These are phyloP conservation scores for Poecilia wingei DNA, from an alignment of 2,797 vertebrate genomes.

Conservation along the genomic window DNA sequence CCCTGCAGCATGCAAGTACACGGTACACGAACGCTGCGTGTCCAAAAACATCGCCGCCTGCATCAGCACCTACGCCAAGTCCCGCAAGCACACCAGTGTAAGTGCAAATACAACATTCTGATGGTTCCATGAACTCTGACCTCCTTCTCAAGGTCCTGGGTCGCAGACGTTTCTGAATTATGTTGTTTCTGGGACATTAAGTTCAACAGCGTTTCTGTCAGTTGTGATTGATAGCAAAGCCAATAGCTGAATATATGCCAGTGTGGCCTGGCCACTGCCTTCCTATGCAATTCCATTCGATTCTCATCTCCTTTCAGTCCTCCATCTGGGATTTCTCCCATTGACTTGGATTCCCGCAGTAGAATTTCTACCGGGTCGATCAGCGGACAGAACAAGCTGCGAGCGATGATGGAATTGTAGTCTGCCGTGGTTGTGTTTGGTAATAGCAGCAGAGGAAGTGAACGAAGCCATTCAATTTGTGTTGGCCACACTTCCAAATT, in stretches of 20 bases:
- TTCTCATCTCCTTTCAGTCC: too few species aligned
- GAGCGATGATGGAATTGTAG: too few species aligned
- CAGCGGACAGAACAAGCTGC: too few species aligned
- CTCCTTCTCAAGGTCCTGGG: background rate
- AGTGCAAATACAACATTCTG: constrained; percentile 62
- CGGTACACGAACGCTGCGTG: constrained; percentile 92
- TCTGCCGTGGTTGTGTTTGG: too few species aligned
- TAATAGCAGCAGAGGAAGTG: too few species aligned
- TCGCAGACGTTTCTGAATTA: background rate
- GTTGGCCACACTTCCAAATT: too few species aligned
- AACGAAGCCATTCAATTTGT: too few species aligned
- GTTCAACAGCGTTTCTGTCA: background rate
- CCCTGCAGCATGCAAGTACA: constrained; percentile 93
- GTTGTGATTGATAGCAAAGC: background rate
- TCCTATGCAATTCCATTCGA: too few species aligned
- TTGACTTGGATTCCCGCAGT: too few species aligned
- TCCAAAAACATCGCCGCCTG: constrained; percentile 92
- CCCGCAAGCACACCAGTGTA: constrained; percentile 88
- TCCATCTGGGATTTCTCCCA: too few species aligned
- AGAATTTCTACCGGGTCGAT: too few species aligned
- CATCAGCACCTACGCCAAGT: constrained; percentile 93
- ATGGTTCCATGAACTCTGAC: background rate
- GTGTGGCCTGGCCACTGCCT: background rate
- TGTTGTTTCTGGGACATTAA: background rate
- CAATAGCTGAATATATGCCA: background rate